phyloP scores from a whole-genome alignment of 2,797 vertebrate species.

The Gouania willdenowi region DNA sequence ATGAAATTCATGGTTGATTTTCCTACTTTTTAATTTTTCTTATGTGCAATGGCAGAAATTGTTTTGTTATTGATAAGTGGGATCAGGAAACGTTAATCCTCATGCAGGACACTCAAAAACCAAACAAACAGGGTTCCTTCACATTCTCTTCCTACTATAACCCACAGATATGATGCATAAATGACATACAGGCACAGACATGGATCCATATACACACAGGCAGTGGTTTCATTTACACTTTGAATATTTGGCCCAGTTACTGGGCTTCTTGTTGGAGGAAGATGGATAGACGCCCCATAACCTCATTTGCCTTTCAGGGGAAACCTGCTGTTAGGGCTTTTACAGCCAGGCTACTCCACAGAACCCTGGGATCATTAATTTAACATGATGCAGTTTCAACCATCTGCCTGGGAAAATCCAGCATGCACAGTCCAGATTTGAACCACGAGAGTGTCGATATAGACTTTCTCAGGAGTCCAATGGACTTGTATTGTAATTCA shows the following conservation, averaged over 20 bases:
- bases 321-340: conserved; percentile 27
- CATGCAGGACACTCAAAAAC: background rate
- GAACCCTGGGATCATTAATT: conserved; percentile 35
- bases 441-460: too few relatives aligned
- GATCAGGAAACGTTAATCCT: conserved; percentile 30
- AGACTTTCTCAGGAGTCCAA: too few relatives aligned
- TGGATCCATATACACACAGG: background rate
- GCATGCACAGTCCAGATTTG: background rate
- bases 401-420: conserved; percentile 12
- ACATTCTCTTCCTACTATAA: conserved; percentile 11
- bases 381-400: conserved; percentile 24
- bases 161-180: conserved; percentile 34
- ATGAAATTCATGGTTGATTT: background rate
- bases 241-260: conserved; percentile 28
- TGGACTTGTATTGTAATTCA: too few relatives aligned
- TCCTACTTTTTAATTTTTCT: background rate
- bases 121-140: conserved; percentile 2
- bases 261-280: conserved; percentile 5
- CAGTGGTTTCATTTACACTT: conserved; percentile 50
- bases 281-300: conserved; percentile 35
- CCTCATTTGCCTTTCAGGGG: conserved; percentile 34
- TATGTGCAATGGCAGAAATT: background rate
- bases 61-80: conserved; percentile 12
- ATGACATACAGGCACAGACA: conserved; percentile 7
- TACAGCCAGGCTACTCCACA: conserved; percentile 16